These are phyloP conservation scores for Parasteatoda tepidariorum DNA, from an alignment of 1,140 invertebrate genomes.

Conservation along the genomic window DNA sequence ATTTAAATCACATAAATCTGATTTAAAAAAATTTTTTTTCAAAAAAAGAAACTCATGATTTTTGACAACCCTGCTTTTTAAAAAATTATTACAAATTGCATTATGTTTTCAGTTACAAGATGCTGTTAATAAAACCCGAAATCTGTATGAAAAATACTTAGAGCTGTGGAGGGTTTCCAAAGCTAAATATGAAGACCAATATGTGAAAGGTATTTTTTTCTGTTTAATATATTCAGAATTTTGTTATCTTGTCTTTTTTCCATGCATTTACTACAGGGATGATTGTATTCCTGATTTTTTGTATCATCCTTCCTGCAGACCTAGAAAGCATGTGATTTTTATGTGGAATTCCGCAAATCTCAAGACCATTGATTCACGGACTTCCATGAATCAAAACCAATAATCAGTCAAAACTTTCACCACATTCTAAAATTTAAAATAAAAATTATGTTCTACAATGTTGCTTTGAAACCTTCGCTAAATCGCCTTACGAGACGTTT, in stretches of 20 bases:
- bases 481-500: no score
- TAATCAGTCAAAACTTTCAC: no score
- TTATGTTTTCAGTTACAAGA: constrained; percentile 68
- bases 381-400: no score
- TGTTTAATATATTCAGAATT: not conserved
- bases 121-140: constrained; percentile 67
- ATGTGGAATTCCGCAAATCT: no score
- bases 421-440: no score
- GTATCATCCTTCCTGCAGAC: no score
- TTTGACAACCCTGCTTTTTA: not conserved
- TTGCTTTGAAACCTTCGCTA: no score
- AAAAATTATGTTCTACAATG: no score
- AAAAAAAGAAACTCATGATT: not conserved
- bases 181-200: constrained; percentile 69
- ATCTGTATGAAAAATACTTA: constrained; percentile 69
- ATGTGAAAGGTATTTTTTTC: constrained; percentile 51
- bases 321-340: no score
- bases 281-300: no score
- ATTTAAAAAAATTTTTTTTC: not conserved
- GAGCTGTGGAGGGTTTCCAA: constrained; percentile 68
- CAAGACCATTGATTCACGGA: no score
- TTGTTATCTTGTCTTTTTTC: not conserved
- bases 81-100: constrained; percentile 37
- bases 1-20: not conserved
- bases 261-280: not conserved